Evolutionary conservation across 2,113 vertebrate genomes (phyloP), one percentile per base, ranked within the genome.

Genomic region (Abramis brama): DNA sequence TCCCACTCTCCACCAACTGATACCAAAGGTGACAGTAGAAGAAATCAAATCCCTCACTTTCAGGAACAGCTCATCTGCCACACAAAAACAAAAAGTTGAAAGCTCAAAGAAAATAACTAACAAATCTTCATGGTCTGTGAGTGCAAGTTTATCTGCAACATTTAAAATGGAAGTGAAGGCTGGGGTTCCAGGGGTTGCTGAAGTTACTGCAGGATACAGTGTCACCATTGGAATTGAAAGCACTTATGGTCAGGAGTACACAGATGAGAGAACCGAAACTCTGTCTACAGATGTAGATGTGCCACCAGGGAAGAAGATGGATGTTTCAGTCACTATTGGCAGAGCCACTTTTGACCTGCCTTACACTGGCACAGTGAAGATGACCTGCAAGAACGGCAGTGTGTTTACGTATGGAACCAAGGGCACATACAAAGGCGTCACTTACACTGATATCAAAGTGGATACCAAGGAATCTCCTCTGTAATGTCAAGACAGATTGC

Each of bases 331-430:
- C 30, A 87, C 62, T 4, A 90, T 89, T 47, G 88, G 90, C 33
- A 57, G 82, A 68, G 86, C 77, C 17, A 84, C 23, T 15, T 23
- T 91, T 47, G 83, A 91, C 50, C 59, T 91, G 15, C 88, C 88
- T 6, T 89, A 88, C 86, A 89, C n/a, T 11, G 90, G 74, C 43
- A 91, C 19, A 10, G 25, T 91, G 47, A 3, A 75, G 27, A 81
- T 89, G 19, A 89, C 85, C 50, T 89, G 82, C 60, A 10, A 27
- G 15, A 86, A 90, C 25, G n/a, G 45, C 52, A 75, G 79, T 30
- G 76, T 85, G 23, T 21, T 88, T 7, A 0, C 6, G 39, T 43
- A 43, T 43, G 7, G 0, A 8, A 43, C 39, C 39, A 7, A 43
- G 39, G 39, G 39, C 39, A 62, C 4, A 45, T 90, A 89, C 86